phyloP scores from a whole-genome alignment of 2,113 vertebrate species.

The Pangasianodon gigas region DNA sequence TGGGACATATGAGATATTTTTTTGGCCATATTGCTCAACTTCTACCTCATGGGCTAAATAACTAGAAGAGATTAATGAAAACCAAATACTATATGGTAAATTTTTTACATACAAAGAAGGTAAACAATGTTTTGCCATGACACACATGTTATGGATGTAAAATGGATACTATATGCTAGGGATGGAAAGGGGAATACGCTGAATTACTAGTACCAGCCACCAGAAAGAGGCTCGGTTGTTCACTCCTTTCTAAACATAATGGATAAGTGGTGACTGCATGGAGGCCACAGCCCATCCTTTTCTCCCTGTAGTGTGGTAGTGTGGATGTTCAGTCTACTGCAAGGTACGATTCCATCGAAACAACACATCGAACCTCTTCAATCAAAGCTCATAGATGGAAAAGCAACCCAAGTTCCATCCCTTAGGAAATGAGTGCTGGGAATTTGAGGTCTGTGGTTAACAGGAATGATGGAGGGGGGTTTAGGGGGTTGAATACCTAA shows the following conservation, averaged over 20 bases:
- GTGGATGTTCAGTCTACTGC: neutral
- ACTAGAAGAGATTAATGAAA: no score
- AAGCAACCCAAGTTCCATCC: slow-evolving; percentile 40
- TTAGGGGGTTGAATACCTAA: slow-evolving; percentile 55
- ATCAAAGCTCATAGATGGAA: slow-evolving; percentile 1
- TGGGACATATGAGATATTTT: neutral
- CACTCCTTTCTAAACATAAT: neutral
- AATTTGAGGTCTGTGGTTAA: slow-evolving; percentile 60
- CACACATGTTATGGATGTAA: neutral
- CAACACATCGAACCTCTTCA: neutral
- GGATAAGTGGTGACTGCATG: neutral
- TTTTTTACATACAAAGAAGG: neutral
- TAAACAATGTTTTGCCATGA: neutral
- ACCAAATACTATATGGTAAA: neutral
- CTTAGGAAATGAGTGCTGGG: slow-evolving; percentile 61
- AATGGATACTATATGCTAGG: neutral
- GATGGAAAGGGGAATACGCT: neutral
- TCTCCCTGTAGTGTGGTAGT: neutral
- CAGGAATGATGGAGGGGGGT: slow-evolving; percentile 52
- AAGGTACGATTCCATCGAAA: neutral
- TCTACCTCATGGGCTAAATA: no score
- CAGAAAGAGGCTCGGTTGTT: neutral
- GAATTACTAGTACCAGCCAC: neutral
- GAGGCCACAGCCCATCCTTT: slow-evolving; percentile 11
- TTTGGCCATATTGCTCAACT: no score